Conservation (phyloP, 2,888 invertebrate species). For the Coremacera marginata region DNA sequence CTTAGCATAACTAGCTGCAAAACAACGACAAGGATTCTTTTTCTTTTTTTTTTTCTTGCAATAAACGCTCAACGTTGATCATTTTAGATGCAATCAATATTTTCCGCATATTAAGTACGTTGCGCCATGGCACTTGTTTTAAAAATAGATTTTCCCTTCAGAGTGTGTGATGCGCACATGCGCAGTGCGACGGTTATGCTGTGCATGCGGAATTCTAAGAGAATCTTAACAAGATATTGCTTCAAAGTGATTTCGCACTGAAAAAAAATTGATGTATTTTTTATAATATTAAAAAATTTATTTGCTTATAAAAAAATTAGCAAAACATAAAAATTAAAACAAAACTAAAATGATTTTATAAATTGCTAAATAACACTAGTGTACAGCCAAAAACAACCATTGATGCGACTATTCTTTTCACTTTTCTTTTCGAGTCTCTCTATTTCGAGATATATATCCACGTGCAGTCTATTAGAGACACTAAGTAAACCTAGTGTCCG, state of each 20-base stretch:
- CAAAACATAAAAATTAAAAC: no score
- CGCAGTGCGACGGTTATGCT: slow-evolving; percentile 6
- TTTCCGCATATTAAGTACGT: slow-evolving; percentile 9
- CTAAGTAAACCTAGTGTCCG: no score
- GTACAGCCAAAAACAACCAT: no score
- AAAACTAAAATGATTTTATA: no score
- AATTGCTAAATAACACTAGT: no score
- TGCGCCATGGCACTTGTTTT: slow-evolving; percentile 9
- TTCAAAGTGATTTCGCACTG: neutral
- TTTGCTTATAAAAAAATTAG: no score
- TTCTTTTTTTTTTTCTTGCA: neutral
- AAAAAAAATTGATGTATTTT: neutral
- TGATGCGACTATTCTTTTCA: no score
- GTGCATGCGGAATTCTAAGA: neutral
- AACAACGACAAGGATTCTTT: neutral
- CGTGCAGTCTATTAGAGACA: no score
- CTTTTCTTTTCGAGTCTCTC: no score
- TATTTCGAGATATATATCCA: no score
- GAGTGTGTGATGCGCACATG: neutral
- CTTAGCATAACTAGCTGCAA: neutral
- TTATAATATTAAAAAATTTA: no score
- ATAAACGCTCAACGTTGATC: neutral
- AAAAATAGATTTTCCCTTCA: slow-evolving; percentile 30
- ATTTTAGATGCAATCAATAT: slow-evolving; percentile 34
- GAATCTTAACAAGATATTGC: slow-evolving; percentile 2